A percentile compares a stretch with the other conserved stretches of the same genome.
Evolutionary conservation across 2,113 vertebrate species (phyloP).

Genomic region (Electrona antarctica): DNA sequence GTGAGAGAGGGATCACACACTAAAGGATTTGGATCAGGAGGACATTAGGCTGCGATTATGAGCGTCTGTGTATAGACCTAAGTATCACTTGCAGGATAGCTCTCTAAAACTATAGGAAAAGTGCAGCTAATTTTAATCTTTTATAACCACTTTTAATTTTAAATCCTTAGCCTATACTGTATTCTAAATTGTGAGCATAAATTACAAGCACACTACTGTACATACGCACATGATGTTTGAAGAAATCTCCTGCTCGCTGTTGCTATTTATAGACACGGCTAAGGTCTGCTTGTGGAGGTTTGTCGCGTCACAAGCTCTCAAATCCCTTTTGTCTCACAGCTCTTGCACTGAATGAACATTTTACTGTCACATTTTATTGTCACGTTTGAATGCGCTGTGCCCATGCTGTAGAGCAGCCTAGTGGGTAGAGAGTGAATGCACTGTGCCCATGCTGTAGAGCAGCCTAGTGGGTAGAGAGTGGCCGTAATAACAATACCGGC

Average conservation of each 20-base stretch:
- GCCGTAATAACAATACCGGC: too few species aligned
- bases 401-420: too few species aligned
- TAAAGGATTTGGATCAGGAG: conserved; percentile 61
- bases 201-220: too few species aligned
- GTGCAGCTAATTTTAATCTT: conserved; percentile 12
- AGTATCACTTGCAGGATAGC: conserved; percentile 27
- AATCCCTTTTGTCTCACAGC: background rate
- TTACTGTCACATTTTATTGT: too few species aligned
- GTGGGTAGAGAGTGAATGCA: too few species aligned
- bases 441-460: too few species aligned
- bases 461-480: too few species aligned
- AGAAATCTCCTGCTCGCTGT: background rate
- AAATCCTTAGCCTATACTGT: background rate
- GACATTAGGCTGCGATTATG: conserved; percentile 53
- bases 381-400: too few species aligned
- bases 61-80: conserved; percentile 38
- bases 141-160: background rate
- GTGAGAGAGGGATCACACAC: conserved; percentile 37
- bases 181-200: background rate
- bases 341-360: background rate
- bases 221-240: background rate
- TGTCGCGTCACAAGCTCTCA: too few species aligned
- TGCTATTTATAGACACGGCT: background rate
- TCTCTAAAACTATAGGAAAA: conserved; percentile 10
- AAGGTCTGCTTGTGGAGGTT: too few species aligned